phyloP scores from a whole-genome alignment of 2,888 invertebrate genomes.

The Drosophila mimica region DNA sequence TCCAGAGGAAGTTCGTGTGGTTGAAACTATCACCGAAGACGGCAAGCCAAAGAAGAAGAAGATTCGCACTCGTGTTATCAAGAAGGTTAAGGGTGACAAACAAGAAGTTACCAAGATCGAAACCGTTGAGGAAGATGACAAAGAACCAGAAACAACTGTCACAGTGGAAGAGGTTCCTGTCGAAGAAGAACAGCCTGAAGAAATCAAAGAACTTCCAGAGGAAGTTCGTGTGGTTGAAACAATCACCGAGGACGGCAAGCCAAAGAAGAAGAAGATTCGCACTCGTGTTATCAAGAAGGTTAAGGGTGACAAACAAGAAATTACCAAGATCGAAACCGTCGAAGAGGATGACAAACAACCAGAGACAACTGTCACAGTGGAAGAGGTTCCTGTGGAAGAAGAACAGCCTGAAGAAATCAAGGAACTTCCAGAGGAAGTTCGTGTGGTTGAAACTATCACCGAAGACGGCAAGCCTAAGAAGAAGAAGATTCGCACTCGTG shows the following conservation, averaged over 20 bases:
- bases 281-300: conserved; percentile 34
- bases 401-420: conserved; percentile 13
- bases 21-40: conserved; percentile 27
- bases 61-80: conserved; percentile 38
- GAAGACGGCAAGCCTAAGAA: conserved; percentile 33
- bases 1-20: conserved; percentile 30
- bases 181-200: conserved; percentile 17
- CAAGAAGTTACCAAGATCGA: conserved; percentile 42
- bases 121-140: conserved; percentile 34
- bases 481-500: conserved; percentile 34
- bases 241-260: conserved; percentile 17
- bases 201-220: conserved; percentile 24
- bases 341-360: conserved; percentile 32
- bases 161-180: conserved; percentile 21
- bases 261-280: conserved; percentile 34
- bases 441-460: conserved; percentile 6
- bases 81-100: conserved; percentile 37
- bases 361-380: conserved; percentile 25
- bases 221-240: conserved; percentile 26
- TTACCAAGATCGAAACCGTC: conserved; percentile 35
- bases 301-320: conserved; percentile 35
- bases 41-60: conserved; percentile 37
- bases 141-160: conserved; percentile 28
- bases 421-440: conserved; percentile 34
- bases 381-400: conserved; percentile 20